Percentiles rank a stretch among this genome's conserved stretches.
These are phyloP conservation scores for Otis tarda DNA, from an alignment of 2,113 vertebrate species.

Conservation along the genomic window DNA sequence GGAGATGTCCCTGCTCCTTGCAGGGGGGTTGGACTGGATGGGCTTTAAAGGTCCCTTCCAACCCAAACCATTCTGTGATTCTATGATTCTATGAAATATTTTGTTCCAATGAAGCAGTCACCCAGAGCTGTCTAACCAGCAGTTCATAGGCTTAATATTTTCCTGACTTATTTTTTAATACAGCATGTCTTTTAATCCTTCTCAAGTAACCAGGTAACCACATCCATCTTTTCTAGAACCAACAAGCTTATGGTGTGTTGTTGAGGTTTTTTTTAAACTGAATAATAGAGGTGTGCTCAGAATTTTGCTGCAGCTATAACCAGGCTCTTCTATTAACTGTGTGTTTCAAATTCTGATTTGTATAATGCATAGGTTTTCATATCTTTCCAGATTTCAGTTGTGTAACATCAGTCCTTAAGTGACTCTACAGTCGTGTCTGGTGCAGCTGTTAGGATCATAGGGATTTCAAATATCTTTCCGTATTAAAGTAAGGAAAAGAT, in stretches of 20 bases:
- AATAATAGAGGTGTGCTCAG: neutral
- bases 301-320: neutral
- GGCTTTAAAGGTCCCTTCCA: no score
- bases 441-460: slow-evolving; percentile 38
- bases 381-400: slow-evolving; percentile 30
- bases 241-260: neutral
- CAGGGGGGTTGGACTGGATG: no score
- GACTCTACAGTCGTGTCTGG: neutral
- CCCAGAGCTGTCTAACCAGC: neutral
- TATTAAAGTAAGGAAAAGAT: slow-evolving; percentile 41
- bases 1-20: no score
- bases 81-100: neutral
- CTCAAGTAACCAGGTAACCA: neutral
- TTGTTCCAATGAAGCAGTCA: neutral
- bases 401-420: slow-evolving; percentile 21
- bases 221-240: neutral
- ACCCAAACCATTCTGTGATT: no score
- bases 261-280: neutral
- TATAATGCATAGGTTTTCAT: slow-evolving; percentile 10
- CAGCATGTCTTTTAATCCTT: neutral
- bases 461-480: slow-evolving; percentile 56
- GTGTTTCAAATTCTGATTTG: slow-evolving; percentile 22
- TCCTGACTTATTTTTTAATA: neutral
- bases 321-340: neutral
- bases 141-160: neutral